Conservation (phyloP, 2,888 invertebrate genomes). For the Folsomia manolachei region DNA sequence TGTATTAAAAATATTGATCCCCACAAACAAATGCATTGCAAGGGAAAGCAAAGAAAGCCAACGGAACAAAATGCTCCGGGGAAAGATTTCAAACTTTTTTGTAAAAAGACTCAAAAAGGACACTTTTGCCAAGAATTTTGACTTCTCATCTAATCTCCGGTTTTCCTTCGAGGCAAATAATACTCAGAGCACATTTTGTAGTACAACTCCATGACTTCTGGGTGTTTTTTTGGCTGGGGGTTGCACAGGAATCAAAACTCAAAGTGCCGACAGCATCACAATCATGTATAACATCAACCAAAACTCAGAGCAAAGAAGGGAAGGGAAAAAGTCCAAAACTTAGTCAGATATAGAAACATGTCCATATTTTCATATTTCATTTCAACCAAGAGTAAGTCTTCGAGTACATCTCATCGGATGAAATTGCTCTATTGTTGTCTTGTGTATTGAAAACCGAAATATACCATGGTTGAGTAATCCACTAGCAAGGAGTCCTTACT, state of each 20-base stretch:
- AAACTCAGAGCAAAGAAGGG: too few relatives aligned
- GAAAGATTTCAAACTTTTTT: slow-evolving; percentile 22
- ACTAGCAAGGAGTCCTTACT: too few relatives aligned
- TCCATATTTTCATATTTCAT: background rate
- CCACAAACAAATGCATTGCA: slow-evolving; percentile 17
- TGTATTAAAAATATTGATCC: slow-evolving; percentile 25
- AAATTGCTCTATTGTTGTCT: background rate
- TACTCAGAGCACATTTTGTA: background rate
- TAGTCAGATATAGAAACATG: background rate
- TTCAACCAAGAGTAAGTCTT: too few relatives aligned
- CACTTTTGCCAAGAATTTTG: slow-evolving; percentile 21
- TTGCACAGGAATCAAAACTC: too few relatives aligned
- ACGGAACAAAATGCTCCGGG: slow-evolving; percentile 19
- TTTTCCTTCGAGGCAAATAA: slow-evolving; percentile 19
- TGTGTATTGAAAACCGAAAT: background rate
- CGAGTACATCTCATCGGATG: background rate
- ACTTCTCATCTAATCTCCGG: slow-evolving; percentile 25
- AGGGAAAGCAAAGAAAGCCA: slow-evolving; percentile 14
- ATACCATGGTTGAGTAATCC: too few relatives aligned
- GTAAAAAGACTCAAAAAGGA: slow-evolving; percentile 19
- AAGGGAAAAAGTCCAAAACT: too few relatives aligned
- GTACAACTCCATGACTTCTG: background rate
- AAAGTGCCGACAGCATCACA: background rate
- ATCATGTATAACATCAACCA: too few relatives aligned
- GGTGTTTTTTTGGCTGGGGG: background rate